Percentiles rank a stretch among this genome's conserved stretches.
Evolutionary conservation across 30 jellyfish, hydroid and myxozoan species (phyloP).

Genomic region (Aurelia coerulea): DNA sequence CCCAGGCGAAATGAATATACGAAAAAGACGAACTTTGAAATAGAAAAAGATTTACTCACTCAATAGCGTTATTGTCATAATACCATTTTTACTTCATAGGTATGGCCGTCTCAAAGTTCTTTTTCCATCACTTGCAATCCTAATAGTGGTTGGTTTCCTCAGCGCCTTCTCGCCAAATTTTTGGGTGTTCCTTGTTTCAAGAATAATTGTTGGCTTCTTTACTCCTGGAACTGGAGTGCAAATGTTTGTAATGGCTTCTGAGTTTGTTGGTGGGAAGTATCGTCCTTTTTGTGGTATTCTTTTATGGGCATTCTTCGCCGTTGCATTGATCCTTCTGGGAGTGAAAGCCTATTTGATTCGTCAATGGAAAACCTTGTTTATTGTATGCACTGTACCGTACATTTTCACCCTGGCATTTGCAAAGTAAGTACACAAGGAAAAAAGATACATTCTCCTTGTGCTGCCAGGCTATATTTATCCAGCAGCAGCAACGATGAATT

Average conservation of each 20-base stretch:
- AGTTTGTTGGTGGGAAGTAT: conserved; percentile 75
- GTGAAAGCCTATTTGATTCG: conserved; percentile 81
- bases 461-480: no score
- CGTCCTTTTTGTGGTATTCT: conserved; percentile 86
- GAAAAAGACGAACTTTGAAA: no score
- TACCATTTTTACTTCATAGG: conserved; percentile 13
- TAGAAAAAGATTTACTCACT: no score
- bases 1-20: no score
- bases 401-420: conserved; percentile 47
- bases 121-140: conserved; percentile 51
- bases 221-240: conserved; percentile 76
- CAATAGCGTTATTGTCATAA: no score
- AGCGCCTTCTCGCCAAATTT: conserved; percentile 74
- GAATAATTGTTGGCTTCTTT: conserved; percentile 80
- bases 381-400: conserved; percentile 84
- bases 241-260: conserved; percentile 82
- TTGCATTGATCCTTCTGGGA: conserved; percentile 74
- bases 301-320: conserved; percentile 64
- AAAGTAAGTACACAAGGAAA: conserved; percentile 59
- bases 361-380: conserved; percentile 73
- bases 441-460: no score
- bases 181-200: conserved; percentile 39
- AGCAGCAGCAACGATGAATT: no score
- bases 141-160: conserved; percentile 61
- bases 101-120: conserved; percentile 83